These are phyloP conservation scores for Mercenaria mercenaria DNA, from an alignment of 1,140 invertebrate species.

Conservation along the genomic window DNA sequence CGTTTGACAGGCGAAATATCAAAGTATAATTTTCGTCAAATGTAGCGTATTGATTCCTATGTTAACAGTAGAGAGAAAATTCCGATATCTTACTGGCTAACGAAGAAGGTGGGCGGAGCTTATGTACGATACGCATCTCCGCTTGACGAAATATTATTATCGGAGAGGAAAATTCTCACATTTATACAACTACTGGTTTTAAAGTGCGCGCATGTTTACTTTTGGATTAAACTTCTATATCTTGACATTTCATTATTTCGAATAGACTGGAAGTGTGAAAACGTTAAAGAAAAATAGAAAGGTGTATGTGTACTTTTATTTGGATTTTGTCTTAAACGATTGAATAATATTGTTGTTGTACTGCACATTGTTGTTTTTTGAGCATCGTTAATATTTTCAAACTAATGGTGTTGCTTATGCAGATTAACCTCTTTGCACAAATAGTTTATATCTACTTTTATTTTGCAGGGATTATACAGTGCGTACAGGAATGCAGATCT, in stretches of 20 bases:
- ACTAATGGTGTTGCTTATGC: background rate
- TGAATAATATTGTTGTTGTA: background rate
- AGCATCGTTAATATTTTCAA: background rate
- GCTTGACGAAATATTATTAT: slow-evolving; percentile 9
- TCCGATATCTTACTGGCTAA: slow-evolving; percentile 6
- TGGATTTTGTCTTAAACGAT: background rate
- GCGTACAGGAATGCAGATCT: background rate
- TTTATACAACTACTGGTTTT: slow-evolving; percentile 46
- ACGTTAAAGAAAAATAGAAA: slow-evolving; percentile 19
- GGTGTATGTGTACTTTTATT: background rate
- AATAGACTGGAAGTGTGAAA: slow-evolving; percentile 41
- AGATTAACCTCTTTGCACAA: background rate
- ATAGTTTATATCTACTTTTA: background rate
- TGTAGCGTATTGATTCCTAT: background rate
- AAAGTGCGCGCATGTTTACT: slow-evolving; percentile 56
- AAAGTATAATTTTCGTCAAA: background rate
- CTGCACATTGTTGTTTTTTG: slow-evolving; percentile 9
- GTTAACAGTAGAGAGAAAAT: background rate
- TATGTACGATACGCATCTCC: slow-evolving; percentile 26
- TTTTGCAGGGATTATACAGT: slow-evolving; percentile 33
- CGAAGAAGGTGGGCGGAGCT: slow-evolving; percentile 19
- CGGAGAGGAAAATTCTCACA: slow-evolving; percentile 2
- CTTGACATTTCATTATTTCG: slow-evolving; percentile 57
- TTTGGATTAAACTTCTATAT: slow-evolving; percentile 37
- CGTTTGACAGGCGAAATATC: slow-evolving; percentile 14